A percentile compares a stretch with the other conserved stretches of the same genome.
phyloP scores from a whole-genome alignment of 2,888 invertebrate genomes.

The Pecten maximus region DNA sequence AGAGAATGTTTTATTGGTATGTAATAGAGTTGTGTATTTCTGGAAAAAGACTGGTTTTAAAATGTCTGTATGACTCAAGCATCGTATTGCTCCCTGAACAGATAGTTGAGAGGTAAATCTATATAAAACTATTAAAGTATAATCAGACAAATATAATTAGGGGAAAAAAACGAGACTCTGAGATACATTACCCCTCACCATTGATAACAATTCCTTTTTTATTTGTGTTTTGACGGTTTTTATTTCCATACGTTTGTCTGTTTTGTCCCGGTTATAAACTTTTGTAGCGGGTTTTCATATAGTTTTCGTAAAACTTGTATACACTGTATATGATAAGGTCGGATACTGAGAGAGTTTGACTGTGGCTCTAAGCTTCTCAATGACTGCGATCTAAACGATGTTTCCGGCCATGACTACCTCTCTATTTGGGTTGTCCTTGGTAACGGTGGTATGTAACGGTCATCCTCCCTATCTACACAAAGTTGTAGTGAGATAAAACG shows the following conservation, averaged over 20 bases:
- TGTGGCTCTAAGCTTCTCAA: background rate
- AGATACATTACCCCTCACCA: background rate
- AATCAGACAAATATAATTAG: no score
- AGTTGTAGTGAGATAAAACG: background rate
- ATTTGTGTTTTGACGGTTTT: background rate
- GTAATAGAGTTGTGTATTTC: background rate
- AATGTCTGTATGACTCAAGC: constrained; percentile 23
- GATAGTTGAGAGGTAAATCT: background rate
- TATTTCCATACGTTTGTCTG: background rate
- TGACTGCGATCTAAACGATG: background rate
- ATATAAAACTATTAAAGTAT: background rate
- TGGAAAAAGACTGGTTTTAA: background rate
- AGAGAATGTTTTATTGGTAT: background rate
- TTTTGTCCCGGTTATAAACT: no score
- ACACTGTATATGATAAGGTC: background rate
- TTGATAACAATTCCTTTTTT: background rate
- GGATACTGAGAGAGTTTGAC: background rate
- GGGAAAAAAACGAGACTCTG: background rate
- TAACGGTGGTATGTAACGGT: background rate
- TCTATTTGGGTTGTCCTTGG: constrained; percentile 9
- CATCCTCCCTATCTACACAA: constrained; percentile 29
- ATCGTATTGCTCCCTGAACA: background rate
- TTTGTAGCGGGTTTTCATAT: no score
- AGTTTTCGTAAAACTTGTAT: background rate
- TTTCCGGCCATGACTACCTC: background rate